Conservation (phyloP, 1,140 invertebrate genomes). For the Drosophila yakuba region DNA sequence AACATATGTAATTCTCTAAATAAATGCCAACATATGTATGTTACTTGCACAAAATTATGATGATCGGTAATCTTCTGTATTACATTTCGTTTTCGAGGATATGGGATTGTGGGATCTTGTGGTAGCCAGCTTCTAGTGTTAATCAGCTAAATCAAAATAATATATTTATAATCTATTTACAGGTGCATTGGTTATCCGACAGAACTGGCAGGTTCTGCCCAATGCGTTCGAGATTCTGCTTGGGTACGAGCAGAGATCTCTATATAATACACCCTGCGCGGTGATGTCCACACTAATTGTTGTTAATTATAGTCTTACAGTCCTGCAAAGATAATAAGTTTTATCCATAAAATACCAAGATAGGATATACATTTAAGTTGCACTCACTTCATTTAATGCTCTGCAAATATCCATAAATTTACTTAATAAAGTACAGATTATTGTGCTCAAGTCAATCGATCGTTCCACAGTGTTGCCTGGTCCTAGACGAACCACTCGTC, state of each 20-base stretch:
- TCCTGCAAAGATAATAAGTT: conserved; percentile 54
- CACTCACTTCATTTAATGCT: conserved; percentile 84
- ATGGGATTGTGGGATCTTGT: conserved; percentile 5
- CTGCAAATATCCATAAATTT: conserved; percentile 84
- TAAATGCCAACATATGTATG: conserved; percentile 36
- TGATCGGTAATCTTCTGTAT: not conserved
- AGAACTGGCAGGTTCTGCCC: conserved; percentile 58
- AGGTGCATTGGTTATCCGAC: conserved; percentile 83
- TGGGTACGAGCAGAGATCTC: conserved; percentile 84
- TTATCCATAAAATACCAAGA: too few species aligned
- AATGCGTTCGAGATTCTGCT: conserved; percentile 79
- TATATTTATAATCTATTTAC: conserved; percentile 82
- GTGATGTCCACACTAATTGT: conserved; percentile 84
- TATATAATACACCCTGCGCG: conserved; percentile 84
- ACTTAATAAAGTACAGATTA: conserved; percentile 81
- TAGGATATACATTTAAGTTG: too few species aligned
- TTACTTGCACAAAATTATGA: conserved; percentile 23
- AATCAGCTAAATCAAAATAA: conserved; percentile 52
- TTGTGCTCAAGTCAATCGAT: conserved; percentile 78
- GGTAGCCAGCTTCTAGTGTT: conserved; percentile 49
- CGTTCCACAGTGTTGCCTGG: conserved; percentile 42
- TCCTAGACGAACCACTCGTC: conserved; percentile 90
- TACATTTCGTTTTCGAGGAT: not conserved
- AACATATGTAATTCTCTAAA: conserved; percentile 40
- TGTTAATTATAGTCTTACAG: conserved; percentile 82